Percentiles rank a stretch among this genome's conserved stretches.
These are phyloP conservation scores for Clitarchus hookeri DNA, from an alignment of 2,888 invertebrate species.

Conservation along the genomic window DNA sequence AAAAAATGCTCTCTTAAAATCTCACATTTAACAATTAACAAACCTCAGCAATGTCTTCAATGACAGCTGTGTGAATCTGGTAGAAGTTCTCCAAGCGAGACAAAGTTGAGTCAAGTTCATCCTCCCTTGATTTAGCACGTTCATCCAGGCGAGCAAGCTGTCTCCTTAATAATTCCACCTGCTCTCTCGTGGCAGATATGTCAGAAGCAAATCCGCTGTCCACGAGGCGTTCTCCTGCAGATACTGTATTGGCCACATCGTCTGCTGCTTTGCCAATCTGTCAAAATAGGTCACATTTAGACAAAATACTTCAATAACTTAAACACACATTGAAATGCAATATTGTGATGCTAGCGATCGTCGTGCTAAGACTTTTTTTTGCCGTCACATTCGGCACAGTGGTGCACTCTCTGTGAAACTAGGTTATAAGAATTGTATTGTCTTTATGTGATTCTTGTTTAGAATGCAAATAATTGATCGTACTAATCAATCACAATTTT, in stretches of 20 bases:
- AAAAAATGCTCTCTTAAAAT: too few species aligned
- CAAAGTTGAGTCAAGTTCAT: slow-evolving; percentile 75
- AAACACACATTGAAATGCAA: too few species aligned
- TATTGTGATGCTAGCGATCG: too few species aligned
- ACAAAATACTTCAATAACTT: neutral
- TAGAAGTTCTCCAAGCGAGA: slow-evolving; percentile 85
- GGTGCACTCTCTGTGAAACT: too few species aligned
- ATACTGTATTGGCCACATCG: slow-evolving; percentile 65
- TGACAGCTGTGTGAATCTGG: slow-evolving; percentile 71
- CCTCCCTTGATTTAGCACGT: slow-evolving; percentile 75
- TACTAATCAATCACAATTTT: too few species aligned
- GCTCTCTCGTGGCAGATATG: slow-evolving; percentile 71
- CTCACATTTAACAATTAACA: slow-evolving; percentile 37
- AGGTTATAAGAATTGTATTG: too few species aligned
- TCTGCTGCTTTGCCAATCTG: slow-evolving; percentile 48
- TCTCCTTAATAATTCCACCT: slow-evolving; percentile 72
- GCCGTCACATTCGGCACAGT: too few species aligned
- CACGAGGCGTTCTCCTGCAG: slow-evolving; percentile 75
- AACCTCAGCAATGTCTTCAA: slow-evolving; percentile 77
- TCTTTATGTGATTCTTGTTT: too few species aligned
- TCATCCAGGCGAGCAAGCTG: slow-evolving; percentile 82
- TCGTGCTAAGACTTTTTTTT: too few species aligned
- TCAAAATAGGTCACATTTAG: neutral
- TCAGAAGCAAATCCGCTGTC: slow-evolving; percentile 86
- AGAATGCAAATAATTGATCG: too few species aligned